phyloP scores from a whole-genome alignment of 1,140 invertebrate genomes.

The Dolichoris vasculosae region DNA sequence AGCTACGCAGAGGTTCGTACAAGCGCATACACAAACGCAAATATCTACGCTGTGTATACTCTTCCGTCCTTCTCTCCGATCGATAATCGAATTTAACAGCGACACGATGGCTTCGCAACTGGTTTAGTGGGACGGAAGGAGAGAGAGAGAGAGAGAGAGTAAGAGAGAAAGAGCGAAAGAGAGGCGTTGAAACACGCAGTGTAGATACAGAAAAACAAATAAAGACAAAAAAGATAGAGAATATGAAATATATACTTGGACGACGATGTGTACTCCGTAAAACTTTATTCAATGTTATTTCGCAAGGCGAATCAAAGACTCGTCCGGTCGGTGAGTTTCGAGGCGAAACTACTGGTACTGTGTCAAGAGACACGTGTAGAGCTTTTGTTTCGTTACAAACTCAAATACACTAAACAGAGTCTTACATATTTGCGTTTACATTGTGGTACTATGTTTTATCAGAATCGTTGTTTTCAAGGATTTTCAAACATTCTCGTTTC shows the following conservation, averaged over 20 bases:
- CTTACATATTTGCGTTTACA: background rate
- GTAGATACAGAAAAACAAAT: background rate
- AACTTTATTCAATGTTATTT: conserved; percentile 41
- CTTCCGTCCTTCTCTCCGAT: background rate
- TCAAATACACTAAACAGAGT: background rate
- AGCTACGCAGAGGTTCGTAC: conserved; percentile 74
- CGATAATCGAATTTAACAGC: conserved; percentile 24
- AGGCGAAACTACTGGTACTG: background rate
- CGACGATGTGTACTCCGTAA: background rate
- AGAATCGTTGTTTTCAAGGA: background rate
- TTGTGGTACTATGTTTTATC: background rate
- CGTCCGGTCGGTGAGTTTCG: background rate
- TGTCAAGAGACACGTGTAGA: background rate
- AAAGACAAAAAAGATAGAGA: background rate
- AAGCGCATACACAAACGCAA: background rate
- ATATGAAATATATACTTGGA: background rate
- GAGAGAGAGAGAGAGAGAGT: too few species aligned
- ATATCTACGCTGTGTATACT: background rate
- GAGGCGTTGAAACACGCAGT: too few species aligned
- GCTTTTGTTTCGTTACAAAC: background rate
- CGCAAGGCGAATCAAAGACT: conserved; percentile 12
- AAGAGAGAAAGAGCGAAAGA: too few species aligned
- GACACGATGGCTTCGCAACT: background rate
- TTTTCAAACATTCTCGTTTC: background rate
- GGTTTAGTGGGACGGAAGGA: conserved; percentile 11